phyloP scores from a whole-genome alignment of 2,113 vertebrate species.

The Pseudorasbora parva region DNA sequence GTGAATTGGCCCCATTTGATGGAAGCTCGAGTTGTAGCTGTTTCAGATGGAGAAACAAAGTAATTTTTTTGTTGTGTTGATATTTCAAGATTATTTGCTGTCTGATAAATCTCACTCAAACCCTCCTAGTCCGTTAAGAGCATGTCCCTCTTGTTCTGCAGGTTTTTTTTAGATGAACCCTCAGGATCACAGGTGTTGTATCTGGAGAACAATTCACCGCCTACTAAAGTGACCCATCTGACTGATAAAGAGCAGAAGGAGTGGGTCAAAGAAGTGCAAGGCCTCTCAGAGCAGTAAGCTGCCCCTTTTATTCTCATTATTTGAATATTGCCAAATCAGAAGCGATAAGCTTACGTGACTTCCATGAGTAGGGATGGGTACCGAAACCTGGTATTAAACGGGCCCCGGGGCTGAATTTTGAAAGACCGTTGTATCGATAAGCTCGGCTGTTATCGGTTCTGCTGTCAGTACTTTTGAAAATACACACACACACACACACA shows the following conservation, averaged over 20 bases:
- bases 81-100: not conserved
- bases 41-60: constrained; percentile 94
- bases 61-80: constrained; percentile 63
- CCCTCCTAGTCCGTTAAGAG: not conserved
- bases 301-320: not conserved
- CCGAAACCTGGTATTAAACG: too few relatives aligned
- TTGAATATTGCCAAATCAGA: too few relatives aligned
- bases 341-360: too few relatives aligned
- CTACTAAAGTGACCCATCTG: constrained; percentile 81
- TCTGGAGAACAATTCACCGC: constrained; percentile 77
- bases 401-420: too few relatives aligned
- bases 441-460: too few relatives aligned
- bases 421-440: too few relatives aligned
- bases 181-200: constrained; percentile 86
- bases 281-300: constrained; percentile 92
- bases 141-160: constrained; percentile 57
- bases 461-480: too few relatives aligned
- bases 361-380: too few relatives aligned
- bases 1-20: constrained; percentile 98
- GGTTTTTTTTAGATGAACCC: constrained; percentile 88
- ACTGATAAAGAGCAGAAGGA: constrained; percentile 89
- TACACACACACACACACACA: too few relatives aligned
- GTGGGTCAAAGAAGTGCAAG: constrained; percentile 92
- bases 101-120: not conserved
- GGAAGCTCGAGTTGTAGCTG: constrained; percentile 90